Base-by-base conservation (phyloP, 2,113 vertebrate genomes). In the Poeciliopsis occidentalis region DNA sequence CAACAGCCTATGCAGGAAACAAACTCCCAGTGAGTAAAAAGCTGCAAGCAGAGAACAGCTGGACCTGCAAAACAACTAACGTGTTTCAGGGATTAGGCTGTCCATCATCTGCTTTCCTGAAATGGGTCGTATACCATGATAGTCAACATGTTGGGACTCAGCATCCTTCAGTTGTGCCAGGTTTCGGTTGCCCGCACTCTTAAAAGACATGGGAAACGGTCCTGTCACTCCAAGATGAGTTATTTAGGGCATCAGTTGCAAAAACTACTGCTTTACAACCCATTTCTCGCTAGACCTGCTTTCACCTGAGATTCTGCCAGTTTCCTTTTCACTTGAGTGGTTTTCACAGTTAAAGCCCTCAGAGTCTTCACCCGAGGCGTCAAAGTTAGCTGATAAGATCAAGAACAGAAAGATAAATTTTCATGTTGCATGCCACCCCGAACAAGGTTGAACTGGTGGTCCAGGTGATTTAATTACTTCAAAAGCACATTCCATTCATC, bases 221-320 rank as follows among this genome's bases (percentile, higher is more conserved):
- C 12, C 39, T 32, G 61, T 64, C 64, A 29, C 67, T 37, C 10
- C 0, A 30, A 41, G 12, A 65, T 83, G 75, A 75, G 80, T 37
- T 88, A 86, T 68, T 34, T 30, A 1, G 17, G 0, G 51, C 72
- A 74, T 67, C 27, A 54, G 1, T 44, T 78, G 51, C 62, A 7
- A 32, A 75, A 44, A 32, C 4, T 19, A 3, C 0, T 6, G 51
- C 4, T 4, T 22, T 3, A 32, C 0, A 0, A 57, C 1, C 3
- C 4, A 15, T 73, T 69, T 77, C 80, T 81, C 12, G 84, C 75
- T 39, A 0, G 22, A 89, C 87, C 70, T 67, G 85, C 85, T 83
- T 67, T 86, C 3, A 24, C 13, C 54, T 37, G 78, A 73, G 24
- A 0, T 19, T 75, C 60, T 3, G 61, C 77, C 76, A 86, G 5